These are phyloP conservation scores for Lepidostoma basale DNA, from an alignment of 1,140 invertebrate genomes.

Conservation along the genomic window DNA sequence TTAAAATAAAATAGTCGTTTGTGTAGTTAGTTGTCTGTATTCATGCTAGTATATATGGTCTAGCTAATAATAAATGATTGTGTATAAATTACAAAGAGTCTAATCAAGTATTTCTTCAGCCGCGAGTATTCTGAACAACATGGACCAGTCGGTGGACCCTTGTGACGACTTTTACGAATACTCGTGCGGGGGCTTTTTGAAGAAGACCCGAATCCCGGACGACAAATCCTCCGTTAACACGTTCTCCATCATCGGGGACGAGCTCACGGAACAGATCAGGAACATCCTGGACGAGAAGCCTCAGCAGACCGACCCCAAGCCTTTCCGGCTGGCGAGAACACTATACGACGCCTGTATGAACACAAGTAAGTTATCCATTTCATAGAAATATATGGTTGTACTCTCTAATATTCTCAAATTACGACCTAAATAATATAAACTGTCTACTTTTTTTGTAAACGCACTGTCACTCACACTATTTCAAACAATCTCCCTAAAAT, in stretches of 20 bases:
- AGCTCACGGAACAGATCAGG: conserved; percentile 79
- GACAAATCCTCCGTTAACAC: conserved; percentile 81
- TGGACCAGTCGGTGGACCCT: conserved; percentile 78
- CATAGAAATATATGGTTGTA: too few relatives aligned
- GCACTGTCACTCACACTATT: too few relatives aligned
- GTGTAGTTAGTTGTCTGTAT: too few relatives aligned
- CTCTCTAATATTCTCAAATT: too few relatives aligned
- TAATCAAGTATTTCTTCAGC: too few relatives aligned
- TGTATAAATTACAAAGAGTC: too few relatives aligned
- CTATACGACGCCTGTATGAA: conserved; percentile 87
- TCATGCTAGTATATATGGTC: too few relatives aligned
- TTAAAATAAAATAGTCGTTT: too few relatives aligned
- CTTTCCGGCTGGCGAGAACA: conserved; percentile 77
- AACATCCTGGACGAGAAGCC: conserved; percentile 74
- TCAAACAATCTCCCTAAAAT: too few relatives aligned
- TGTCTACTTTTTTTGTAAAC: too few relatives aligned
- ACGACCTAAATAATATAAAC: too few relatives aligned
- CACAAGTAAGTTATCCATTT: conserved; percentile 72
- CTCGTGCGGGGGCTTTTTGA: conserved; percentile 77
- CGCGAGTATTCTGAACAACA: conserved; percentile 71
- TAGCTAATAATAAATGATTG: too few relatives aligned
- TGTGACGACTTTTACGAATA: conserved; percentile 92
- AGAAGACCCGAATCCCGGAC: conserved; percentile 76
- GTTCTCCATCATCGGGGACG: conserved; percentile 80
- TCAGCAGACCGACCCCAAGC: conserved; percentile 68